Evolutionary conservation across 2,888 invertebrate species (phyloP), one percentile per base, ranked within the genome.

Genomic region (Ariolimax columbianus): DNA sequence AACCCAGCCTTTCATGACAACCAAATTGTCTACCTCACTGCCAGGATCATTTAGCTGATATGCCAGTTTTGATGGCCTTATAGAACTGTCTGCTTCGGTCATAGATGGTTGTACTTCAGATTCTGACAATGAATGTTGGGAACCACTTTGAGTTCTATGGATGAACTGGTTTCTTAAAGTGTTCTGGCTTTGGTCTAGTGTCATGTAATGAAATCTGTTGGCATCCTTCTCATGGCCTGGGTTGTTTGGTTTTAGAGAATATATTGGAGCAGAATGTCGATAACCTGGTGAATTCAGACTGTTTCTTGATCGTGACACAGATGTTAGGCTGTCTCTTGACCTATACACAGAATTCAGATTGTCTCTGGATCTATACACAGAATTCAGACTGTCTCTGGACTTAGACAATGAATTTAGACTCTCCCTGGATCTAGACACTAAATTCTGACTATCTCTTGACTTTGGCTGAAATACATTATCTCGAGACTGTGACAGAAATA

Each of bases 1-100:
- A 9, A 92, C 92, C 91, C 91, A 92, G 2, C 92, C 92, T 84
- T 90, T 91, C 91, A 92, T 91, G 19, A 91, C 89, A 14, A 91
- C 90, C 23, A 91, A 85, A 77, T 90, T 91, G 26, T 91, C 90
- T 7, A 89, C 87, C 47, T 92, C 91, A 47, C 83, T 87, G 82
- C 89, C 89, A 19, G 90, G 80, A 81, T 90, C 89, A 83, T 91
- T 91, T 0, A 91, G 88, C 33, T 89, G 82, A 55, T 90, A 89
- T 47, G 89, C 36, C 0, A 91, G 92, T 51, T 87, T 84, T 0
- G 91, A 89, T 33, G 89, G 63, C 47, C 23, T 14, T 17, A 43
- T 30, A 30, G n/a, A 47, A 19, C 43, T 30, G 17, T 3, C 38
- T 47, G 9, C 43, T 38, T 75, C 26, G 19, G n/a, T 30, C n/a